phyloP scores from a whole-genome alignment of 2,888 invertebrate species.

The Arrhopalites spinosus region DNA sequence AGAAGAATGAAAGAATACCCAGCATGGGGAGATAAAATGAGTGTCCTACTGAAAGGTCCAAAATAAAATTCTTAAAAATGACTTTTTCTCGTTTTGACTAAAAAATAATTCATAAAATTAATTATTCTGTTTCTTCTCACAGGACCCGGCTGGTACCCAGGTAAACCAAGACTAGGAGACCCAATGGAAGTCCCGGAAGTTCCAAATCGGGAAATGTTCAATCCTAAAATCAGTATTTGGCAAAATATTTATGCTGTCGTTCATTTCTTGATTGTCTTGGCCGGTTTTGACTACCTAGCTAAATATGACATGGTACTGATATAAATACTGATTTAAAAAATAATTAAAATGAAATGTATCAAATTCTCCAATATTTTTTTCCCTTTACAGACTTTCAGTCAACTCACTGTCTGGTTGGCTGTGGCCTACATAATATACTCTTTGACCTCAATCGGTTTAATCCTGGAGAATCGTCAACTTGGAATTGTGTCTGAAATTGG shows the following conservation, averaged over 20 bases:
- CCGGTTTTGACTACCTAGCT: conserved; percentile 71
- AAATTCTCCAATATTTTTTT: background rate
- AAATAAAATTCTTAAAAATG: no score
- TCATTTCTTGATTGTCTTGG: conserved; percentile 71
- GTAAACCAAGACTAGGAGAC: conserved; percentile 75
- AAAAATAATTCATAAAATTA: background rate
- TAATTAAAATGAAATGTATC: no score
- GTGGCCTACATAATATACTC: conserved; percentile 71
- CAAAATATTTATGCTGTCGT: conserved; percentile 70
- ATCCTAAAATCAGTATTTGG: conserved; percentile 69
- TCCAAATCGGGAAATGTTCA: conserved; percentile 69
- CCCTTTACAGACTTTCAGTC: conserved; percentile 67
- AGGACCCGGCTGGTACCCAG: conserved; percentile 89
- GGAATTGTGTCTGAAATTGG: conserved; percentile 32
- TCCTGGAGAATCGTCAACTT: conserved; percentile 67
- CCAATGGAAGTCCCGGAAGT: conserved; percentile 76
- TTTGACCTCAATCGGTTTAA: conserved; percentile 71
- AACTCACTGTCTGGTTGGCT: conserved; percentile 65
- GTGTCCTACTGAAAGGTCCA: background rate
- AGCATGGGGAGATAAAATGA: conserved; percentile 68
- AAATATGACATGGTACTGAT: conserved; percentile 65
- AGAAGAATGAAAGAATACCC: conserved; percentile 67
- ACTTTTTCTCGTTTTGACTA: no score
- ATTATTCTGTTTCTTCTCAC: conserved; percentile 72
- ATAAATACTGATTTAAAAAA: background rate